A percentile compares a stretch with the other conserved stretches of the same genome.
Conservation (phyloP, 2,113 vertebrate genomes). For the Eulemur rufifrons region DNA sequence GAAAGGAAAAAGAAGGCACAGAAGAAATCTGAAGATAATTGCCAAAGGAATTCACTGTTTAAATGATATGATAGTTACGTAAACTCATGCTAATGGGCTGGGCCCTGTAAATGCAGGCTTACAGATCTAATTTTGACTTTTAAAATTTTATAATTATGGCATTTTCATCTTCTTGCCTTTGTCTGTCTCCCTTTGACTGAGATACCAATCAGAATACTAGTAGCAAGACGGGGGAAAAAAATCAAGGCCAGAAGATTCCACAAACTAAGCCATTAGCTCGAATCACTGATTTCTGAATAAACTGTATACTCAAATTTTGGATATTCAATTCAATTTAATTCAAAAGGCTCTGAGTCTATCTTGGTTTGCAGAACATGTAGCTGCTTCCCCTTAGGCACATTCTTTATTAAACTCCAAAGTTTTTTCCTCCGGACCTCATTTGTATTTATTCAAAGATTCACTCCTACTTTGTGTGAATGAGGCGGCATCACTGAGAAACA, state of each 20-base stretch:
- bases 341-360: not conserved
- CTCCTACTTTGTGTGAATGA: not conserved
- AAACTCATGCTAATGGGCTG: not conserved
- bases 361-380: not conserved
- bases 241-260: not conserved
- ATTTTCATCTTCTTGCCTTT: not conserved
- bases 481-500: not conserved
- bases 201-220: not conserved
- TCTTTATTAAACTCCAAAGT: not conserved
- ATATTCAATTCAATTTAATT: conserved; percentile 13
- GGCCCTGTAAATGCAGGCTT: not conserved
- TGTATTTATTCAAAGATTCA: not conserved
- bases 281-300: not conserved
- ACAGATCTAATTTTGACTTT: not conserved
- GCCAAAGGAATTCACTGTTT: not conserved
- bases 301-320: not conserved
- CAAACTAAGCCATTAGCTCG: not conserved
- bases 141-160: not conserved
- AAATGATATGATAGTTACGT: not conserved
- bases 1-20: not conserved
- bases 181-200: not conserved
- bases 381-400: not conserved
- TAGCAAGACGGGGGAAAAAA: not conserved
- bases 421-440: not conserved
- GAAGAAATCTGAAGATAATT: not conserved